Evolutionary conservation across 2,888 invertebrate species (phyloP).

Genomic region (Drosophila percnosoma): DNA sequence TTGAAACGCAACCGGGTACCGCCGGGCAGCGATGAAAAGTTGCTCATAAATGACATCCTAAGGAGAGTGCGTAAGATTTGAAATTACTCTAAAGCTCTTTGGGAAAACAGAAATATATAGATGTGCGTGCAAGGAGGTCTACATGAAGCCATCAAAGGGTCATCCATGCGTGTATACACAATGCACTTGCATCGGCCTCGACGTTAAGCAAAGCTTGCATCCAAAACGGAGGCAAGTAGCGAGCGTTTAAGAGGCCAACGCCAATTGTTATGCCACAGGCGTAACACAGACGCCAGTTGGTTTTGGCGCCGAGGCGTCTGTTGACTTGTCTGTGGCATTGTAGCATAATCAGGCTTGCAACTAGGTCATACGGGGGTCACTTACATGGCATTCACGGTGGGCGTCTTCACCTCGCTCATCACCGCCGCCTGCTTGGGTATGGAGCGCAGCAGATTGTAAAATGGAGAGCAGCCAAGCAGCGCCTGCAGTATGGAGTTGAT

Average conservation of each 20-base stretch:
- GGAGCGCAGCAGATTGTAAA: constrained; percentile 94
- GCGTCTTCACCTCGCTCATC: constrained; percentile 89
- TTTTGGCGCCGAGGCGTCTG: constrained; percentile 68
- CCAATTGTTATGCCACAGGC: constrained; percentile 79
- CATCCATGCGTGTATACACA: constrained; percentile 9
- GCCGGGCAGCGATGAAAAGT: constrained; percentile 90
- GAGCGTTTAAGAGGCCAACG: constrained; percentile 46
- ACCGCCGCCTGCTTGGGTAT: constrained; percentile 88
- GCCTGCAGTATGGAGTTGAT: constrained; percentile 98
- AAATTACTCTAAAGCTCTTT: background rate
- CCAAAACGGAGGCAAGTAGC: constrained; percentile 77
- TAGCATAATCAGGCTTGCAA: constrained; percentile 5
- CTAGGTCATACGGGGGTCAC: constrained; percentile 54
- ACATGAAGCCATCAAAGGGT: constrained; percentile 15
- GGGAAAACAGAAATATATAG: background rate
- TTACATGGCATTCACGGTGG: constrained; percentile 96
- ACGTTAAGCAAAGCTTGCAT: constrained; percentile 42
- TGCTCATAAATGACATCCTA: constrained; percentile 88
- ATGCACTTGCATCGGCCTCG: constrained; percentile 52
- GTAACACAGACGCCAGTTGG: constrained; percentile 81
- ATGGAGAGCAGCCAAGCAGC: constrained; percentile 96
- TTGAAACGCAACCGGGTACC: constrained; percentile 85
- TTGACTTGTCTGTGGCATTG: constrained; percentile 81
- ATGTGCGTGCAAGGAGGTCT: constrained; percentile 40
- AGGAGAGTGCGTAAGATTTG: background rate